Conservation (phyloP, 2,797 vertebrate genomes). For the Lithobates sylvaticus region DNA sequence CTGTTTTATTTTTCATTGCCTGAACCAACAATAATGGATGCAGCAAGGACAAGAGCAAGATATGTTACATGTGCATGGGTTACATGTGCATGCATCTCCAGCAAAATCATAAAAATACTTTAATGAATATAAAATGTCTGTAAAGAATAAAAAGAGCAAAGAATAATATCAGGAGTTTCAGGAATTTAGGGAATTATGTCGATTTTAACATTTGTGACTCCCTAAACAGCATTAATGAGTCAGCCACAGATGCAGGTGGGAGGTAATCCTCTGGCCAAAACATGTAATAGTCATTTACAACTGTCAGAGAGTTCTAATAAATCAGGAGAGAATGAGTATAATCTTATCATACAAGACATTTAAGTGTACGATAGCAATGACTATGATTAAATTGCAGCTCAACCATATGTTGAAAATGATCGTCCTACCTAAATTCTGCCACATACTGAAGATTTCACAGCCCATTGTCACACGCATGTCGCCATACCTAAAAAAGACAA, state of each 20-base stretch:
- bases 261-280: slow-evolving; percentile 25
- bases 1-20: too few relatives aligned
- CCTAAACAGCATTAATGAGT: slow-evolving; percentile 19
- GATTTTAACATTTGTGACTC: background rate
- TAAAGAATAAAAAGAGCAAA: too few relatives aligned
- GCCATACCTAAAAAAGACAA: slow-evolving; percentile 83
- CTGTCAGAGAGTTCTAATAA: slow-evolving; percentile 25
- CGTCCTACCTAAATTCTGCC: slow-evolving; percentile 96
- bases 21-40: too few relatives aligned
- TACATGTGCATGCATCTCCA: background rate
- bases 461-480: slow-evolving; percentile 99
- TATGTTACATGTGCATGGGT: too few relatives aligned
- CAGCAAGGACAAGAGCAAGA: background rate
- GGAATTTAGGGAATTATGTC: background rate
- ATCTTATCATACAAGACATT: slow-evolving; percentile 12
- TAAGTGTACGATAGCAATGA: background rate
- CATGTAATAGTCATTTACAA: slow-evolving; percentile 35
- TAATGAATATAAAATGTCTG: background rate
- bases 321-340: background rate
- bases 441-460: slow-evolving; percentile 99
- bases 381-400: slow-evolving; percentile 5
- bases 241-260: slow-evolving; percentile 45
- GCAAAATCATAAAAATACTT: background rate
- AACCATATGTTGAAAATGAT: slow-evolving; percentile 7
- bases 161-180: too few relatives aligned